These are phyloP conservation scores for Drosophila quinaria DNA, from an alignment of 2,888 invertebrate genomes.

Conservation along the genomic window DNA sequence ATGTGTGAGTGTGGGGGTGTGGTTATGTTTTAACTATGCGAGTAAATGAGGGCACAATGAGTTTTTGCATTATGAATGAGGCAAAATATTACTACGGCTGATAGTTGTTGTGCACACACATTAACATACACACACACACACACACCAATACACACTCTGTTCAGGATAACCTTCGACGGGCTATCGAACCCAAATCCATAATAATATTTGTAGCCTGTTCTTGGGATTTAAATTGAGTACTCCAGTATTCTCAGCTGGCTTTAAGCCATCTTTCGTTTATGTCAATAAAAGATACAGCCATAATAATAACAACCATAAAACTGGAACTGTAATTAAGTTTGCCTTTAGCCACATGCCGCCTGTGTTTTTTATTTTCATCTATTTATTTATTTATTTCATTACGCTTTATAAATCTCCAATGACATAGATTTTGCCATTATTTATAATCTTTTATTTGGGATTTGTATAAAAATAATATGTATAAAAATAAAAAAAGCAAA, in stretches of 20 bases:
- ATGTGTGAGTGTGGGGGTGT: slow-evolving; percentile 19
- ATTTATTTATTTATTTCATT: slow-evolving; percentile 7
- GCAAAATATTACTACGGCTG: slow-evolving; percentile 17
- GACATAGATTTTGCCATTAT: slow-evolving; percentile 7
- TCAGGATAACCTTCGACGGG: slow-evolving; percentile 34
- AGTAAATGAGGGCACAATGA: slow-evolving; percentile 39
- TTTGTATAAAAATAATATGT: not conserved
- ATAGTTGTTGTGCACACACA: slow-evolving; percentile 13
- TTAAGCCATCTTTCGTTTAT: slow-evolving; percentile 18
- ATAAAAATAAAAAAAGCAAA: not conserved
- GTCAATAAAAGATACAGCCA: slow-evolving; percentile 20
- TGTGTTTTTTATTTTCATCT: slow-evolving; percentile 4
- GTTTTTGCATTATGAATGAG: slow-evolving; percentile 59
- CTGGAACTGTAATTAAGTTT: slow-evolving; percentile 37
- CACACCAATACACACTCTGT: not conserved
- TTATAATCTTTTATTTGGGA: not conserved
- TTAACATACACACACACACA: not conserved
- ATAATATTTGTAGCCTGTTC: slow-evolving; percentile 8
- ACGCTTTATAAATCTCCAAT: slow-evolving; percentile 16
- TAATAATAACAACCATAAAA: slow-evolving; percentile 31
- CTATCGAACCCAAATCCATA: slow-evolving; percentile 35
- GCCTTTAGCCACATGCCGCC: slow-evolving; percentile 30
- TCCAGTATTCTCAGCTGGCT: slow-evolving; percentile 13
- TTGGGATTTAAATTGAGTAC: slow-evolving; percentile 23
- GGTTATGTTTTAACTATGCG: slow-evolving; percentile 15